These are phyloP conservation scores for Nothura maculosa DNA, from an alignment of 2,797 vertebrate genomes.

Conservation along the genomic window DNA sequence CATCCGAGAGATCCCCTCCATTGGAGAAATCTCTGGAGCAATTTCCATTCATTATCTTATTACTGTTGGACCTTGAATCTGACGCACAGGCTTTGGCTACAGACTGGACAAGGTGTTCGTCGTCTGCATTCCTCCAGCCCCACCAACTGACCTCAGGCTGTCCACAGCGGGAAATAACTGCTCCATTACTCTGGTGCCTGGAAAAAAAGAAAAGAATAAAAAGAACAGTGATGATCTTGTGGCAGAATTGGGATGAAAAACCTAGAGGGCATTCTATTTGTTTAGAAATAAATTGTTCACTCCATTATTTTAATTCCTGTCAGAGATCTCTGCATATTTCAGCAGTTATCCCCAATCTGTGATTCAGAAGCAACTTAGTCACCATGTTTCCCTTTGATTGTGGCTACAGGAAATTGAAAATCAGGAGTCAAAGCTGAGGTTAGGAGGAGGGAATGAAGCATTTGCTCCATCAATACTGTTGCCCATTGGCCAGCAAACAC, in stretches of 20 bases:
- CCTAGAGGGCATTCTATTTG: neutral
- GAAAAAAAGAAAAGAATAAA: neutral
- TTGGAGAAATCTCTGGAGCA: constrained; percentile 84
- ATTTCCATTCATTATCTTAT: constrained; percentile 83
- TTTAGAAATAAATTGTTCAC: neutral
- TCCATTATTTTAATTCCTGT: neutral
- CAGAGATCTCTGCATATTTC: fast-evolving
- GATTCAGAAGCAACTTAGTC: fast-evolving
- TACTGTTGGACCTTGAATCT: constrained; percentile 84
- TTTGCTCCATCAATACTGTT: neutral
- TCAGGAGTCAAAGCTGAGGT: neutral
- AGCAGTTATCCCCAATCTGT: neutral
- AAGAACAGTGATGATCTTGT: neutral
- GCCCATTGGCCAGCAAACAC: neutral
- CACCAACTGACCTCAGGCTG: constrained; percentile 99
- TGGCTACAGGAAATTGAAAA: neutral
- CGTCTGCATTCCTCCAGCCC: constrained; percentile 98
- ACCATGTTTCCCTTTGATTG: neutral
- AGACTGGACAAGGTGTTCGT: constrained; percentile 95
- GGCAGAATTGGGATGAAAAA: neutral
- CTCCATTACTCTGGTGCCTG: constrained; percentile 95
- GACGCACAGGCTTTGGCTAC: constrained; percentile 95
- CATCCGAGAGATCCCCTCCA: constrained; percentile 89
- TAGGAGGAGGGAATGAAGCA: neutral
- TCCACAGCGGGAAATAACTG: constrained; percentile 96